These are phyloP conservation scores for Bufo bufo DNA, from an alignment of 2,113 vertebrate genomes.

Conservation along the genomic window DNA sequence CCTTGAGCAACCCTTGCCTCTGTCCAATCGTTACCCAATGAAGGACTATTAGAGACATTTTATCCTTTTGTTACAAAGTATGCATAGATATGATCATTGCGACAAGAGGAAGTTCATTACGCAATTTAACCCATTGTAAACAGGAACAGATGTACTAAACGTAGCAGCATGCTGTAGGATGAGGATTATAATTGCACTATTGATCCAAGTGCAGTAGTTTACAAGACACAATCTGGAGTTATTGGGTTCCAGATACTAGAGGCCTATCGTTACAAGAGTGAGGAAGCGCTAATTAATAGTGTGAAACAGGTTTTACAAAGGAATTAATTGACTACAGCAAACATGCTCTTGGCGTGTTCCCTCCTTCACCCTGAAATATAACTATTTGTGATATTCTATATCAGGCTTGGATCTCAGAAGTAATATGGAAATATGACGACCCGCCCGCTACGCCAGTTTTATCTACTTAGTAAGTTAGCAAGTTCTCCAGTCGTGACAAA, in stretches of 20 bases:
- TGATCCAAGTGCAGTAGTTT: constrained; percentile 35
- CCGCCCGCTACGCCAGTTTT: background rate
- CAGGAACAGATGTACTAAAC: constrained; percentile 12
- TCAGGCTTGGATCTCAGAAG: background rate
- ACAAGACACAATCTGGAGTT: constrained; percentile 34
- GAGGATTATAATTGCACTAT: constrained; percentile 38
- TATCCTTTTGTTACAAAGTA: background rate
- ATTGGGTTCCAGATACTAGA: constrained; percentile 18
- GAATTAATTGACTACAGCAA: constrained; percentile 39
- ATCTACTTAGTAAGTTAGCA: background rate
- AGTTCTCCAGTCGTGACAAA: background rate
- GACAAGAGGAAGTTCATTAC: background rate
- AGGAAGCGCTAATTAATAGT: constrained; percentile 15
- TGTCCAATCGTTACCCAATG: no score
- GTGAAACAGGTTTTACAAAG: constrained; percentile 42
- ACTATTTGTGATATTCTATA: background rate
- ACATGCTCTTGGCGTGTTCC: constrained; percentile 11
- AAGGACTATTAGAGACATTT: background rate
- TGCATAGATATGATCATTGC: background rate
- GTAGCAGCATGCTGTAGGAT: constrained; percentile 19
- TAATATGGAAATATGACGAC: background rate
- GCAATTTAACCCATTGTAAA: background rate
- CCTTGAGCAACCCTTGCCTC: no score
- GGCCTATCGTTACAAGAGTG: constrained; percentile 10
- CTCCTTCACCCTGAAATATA: background rate